These are phyloP conservation scores for roundworm (Caenorhabditis elegans) DNA, from an alignment of 1,140 invertebrate genomes.

Conservation along the genomic window DNA sequence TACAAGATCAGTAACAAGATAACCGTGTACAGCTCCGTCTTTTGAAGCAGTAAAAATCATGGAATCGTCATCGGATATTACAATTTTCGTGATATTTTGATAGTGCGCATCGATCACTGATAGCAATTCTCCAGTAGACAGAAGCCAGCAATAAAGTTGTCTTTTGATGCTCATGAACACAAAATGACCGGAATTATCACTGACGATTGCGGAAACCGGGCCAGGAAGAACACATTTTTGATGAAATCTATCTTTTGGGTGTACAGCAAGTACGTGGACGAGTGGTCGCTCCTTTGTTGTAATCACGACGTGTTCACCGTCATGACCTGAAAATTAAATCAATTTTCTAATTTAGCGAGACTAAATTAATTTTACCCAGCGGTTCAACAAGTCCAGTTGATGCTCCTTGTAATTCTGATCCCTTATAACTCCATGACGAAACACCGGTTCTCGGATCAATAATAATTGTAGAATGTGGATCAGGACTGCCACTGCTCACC, in stretches of 20 bases:
- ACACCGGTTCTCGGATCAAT: slow-evolving; percentile 46
- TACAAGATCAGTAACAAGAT: slow-evolving; percentile 44
- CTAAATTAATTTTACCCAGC: slow-evolving; percentile 13
- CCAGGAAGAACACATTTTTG: background rate
- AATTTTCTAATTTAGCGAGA: background rate
- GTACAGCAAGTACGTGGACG: slow-evolving; percentile 38
- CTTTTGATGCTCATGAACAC: slow-evolving; percentile 26
- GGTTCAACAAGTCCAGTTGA: slow-evolving; percentile 35
- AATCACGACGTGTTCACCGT: slow-evolving; percentile 41
- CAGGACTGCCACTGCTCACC: slow-evolving; percentile 28
- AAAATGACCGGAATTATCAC: background rate
- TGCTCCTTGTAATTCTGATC: slow-evolving; percentile 43
- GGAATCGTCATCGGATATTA: slow-evolving; percentile 40
- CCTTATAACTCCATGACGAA: slow-evolving; percentile 47
- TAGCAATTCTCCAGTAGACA: slow-evolving; percentile 42
- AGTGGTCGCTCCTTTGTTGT: slow-evolving; percentile 43
- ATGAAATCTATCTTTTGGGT: slow-evolving; percentile 35
- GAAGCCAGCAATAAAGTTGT: background rate
- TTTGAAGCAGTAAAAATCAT: slow-evolving; percentile 39
- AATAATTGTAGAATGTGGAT: slow-evolving; percentile 43
- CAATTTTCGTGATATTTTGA: slow-evolving; percentile 35
- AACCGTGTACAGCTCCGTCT: slow-evolving; percentile 44
- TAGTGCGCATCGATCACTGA: slow-evolving; percentile 45
- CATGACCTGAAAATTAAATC: background rate
- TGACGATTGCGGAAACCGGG: background rate